A percentile compares a stretch with the other conserved stretches of the same genome.
These are phyloP conservation scores for Agelastica alni DNA, from an alignment of 2,888 invertebrate genomes.

Conservation along the genomic window DNA sequence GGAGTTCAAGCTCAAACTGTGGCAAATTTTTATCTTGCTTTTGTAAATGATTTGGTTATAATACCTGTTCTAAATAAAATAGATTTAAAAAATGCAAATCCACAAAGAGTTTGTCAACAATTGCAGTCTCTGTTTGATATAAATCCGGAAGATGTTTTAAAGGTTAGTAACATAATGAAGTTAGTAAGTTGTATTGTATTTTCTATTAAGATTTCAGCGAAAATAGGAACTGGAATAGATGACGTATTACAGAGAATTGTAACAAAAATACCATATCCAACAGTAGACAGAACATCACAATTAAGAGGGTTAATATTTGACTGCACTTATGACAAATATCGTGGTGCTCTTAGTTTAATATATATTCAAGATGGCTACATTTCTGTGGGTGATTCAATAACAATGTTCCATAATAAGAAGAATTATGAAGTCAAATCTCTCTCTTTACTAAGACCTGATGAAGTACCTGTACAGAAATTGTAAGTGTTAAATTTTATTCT, in stretches of 20 bases:
- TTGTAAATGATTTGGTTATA: slow-evolving; percentile 76
- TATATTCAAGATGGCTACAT: slow-evolving; percentile 79
- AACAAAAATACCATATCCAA: slow-evolving; percentile 76
- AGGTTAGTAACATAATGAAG: slow-evolving; percentile 59
- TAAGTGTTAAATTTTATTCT: too few species aligned
- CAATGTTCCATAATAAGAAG: slow-evolving; percentile 72
- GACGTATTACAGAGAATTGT: slow-evolving; percentile 79
- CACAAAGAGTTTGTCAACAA: slow-evolving; percentile 80
- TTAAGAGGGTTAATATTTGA: slow-evolving; percentile 89
- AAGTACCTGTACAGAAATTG: slow-evolving; percentile 67
- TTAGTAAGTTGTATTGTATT: slow-evolving; percentile 2
- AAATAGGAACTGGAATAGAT: slow-evolving; percentile 82
- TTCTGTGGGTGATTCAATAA: slow-evolving; percentile 74
- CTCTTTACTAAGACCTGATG: slow-evolving; percentile 78
- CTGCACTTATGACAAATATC: slow-evolving; percentile 89
- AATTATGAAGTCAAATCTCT: slow-evolving; percentile 78
- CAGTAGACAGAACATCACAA: slow-evolving; percentile 62
- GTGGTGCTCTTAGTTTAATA: slow-evolving; percentile 78
- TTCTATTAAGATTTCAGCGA: slow-evolving; percentile 77
- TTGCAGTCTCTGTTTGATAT: slow-evolving; percentile 82
- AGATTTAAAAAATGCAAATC: slow-evolving; percentile 88
- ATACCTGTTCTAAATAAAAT: slow-evolving; percentile 97
- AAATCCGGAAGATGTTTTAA: slow-evolving; percentile 70
- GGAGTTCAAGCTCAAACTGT: slow-evolving; percentile 97
- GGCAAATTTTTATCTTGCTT: slow-evolving; percentile 92